Conservation (phyloP, 2,888 invertebrate species). For the Hypena proboscidalis region DNA sequence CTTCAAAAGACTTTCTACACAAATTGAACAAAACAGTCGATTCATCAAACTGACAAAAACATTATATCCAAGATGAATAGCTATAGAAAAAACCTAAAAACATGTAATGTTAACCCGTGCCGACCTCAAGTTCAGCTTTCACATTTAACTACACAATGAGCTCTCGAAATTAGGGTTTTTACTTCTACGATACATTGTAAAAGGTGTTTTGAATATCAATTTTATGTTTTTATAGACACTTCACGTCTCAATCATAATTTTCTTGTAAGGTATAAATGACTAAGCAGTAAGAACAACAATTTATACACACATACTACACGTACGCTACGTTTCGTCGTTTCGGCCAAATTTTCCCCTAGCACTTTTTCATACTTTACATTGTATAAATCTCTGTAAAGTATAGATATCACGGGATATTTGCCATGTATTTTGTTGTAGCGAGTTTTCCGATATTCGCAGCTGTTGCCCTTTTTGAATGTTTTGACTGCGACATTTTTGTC, state of each 20-base stretch:
- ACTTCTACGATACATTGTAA: slow-evolving; percentile 30
- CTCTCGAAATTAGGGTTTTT: slow-evolving; percentile 55
- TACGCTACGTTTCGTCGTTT: too few species aligned
- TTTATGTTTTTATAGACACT: slow-evolving; percentile 41
- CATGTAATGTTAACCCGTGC: slow-evolving; percentile 59
- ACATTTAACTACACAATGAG: slow-evolving; percentile 57
- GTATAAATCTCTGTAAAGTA: too few species aligned
- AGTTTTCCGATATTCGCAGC: too few species aligned
- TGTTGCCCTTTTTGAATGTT: too few species aligned
- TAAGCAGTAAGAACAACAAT: too few species aligned
- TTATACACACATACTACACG: too few species aligned
- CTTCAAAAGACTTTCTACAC: slow-evolving; percentile 14
- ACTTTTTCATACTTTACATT: too few species aligned
- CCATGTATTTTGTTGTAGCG: too few species aligned
- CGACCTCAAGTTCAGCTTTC: slow-evolving; percentile 65
- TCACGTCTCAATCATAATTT: slow-evolving; percentile 59
- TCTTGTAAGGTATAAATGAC: too few species aligned
- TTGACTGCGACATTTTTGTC: too few species aligned
- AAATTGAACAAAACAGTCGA: slow-evolving; percentile 45
- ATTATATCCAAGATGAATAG: slow-evolving; percentile 47
- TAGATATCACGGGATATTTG: too few species aligned
- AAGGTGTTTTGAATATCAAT: slow-evolving; percentile 54
- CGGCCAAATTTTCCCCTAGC: too few species aligned
- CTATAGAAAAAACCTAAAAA: slow-evolving; percentile 50
- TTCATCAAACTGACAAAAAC: slow-evolving; percentile 58